phyloP scores from a whole-genome alignment of 1,140 invertebrate genomes.

The Musca vetustissima region DNA sequence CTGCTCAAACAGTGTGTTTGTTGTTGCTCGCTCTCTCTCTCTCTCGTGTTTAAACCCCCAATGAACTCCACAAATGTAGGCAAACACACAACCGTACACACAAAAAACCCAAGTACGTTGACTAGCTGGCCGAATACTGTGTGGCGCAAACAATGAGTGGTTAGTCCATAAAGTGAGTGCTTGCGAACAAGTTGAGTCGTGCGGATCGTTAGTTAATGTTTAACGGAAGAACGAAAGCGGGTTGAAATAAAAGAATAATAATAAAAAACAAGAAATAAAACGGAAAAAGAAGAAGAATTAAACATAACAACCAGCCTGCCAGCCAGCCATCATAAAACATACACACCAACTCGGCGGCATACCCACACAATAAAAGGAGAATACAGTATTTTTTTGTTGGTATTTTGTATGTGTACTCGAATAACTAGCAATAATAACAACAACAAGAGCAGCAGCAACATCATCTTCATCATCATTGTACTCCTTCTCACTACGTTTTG shows the following conservation, averaged over 20 bases:
- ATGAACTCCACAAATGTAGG: not conserved
- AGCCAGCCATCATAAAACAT: not conserved
- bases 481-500: too few relatives aligned
- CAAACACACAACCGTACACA: not conserved
- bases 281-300: not conserved
- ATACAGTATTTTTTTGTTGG: too few relatives aligned
- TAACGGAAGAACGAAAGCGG: constrained; percentile 21
- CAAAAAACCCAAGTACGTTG: not conserved
- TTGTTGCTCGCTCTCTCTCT: too few relatives aligned
- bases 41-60: too few relatives aligned
- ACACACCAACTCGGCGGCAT: not conserved
- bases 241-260: too few relatives aligned
- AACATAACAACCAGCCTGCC: not conserved
- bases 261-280: constrained; percentile 1
- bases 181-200: constrained; percentile 19
- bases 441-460: not conserved
- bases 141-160: not conserved
- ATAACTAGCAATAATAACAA: not conserved
- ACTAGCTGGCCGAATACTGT: not conserved
- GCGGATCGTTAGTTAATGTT: constrained; percentile 12
- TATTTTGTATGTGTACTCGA: not conserved
- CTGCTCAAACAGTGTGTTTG: not conserved
- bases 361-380: constrained; percentile 10
- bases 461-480: not conserved
- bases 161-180: constrained; percentile 5